Evolutionary conservation across 2,113 vertebrate genomes (phyloP).

Genomic region (Lagenorhynchus albirostris): DNA sequence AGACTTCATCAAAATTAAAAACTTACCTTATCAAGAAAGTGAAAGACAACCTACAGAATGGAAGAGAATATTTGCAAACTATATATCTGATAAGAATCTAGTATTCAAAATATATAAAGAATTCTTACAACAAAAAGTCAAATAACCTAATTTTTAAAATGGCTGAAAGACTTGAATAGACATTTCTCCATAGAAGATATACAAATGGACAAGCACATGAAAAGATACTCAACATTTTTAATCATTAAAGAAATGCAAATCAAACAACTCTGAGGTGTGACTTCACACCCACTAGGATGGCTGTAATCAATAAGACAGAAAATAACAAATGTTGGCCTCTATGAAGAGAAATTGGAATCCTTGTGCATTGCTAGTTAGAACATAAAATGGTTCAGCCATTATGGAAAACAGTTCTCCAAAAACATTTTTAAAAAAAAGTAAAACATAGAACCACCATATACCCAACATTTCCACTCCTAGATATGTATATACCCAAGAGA

Average conservation of each 20-base stretch:
- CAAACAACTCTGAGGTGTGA: background rate
- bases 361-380: background rate
- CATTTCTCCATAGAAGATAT: too few relatives aligned
- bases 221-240: background rate
- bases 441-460: background rate
- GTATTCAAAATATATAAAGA: too few relatives aligned
- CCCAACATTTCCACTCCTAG: background rate
- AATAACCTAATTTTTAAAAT: too few relatives aligned
- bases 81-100: too few relatives aligned
- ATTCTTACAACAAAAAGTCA: too few relatives aligned
- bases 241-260: background rate
- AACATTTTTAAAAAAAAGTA: background rate
- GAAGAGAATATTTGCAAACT: too few relatives aligned
- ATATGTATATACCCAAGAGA: background rate
- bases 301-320: background rate
- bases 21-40: too few relatives aligned
- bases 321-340: background rate
- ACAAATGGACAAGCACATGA: too few relatives aligned
- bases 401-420: background rate
- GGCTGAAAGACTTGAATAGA: too few relatives aligned
- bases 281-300: background rate
- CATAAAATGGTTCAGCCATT: background rate
- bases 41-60: too few relatives aligned
- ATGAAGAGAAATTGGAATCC: background rate
- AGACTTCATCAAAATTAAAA: too few relatives aligned